These are phyloP conservation scores for Drosophila bifasciata DNA, from an alignment of 1,140 invertebrate species.

Conservation along the genomic window DNA sequence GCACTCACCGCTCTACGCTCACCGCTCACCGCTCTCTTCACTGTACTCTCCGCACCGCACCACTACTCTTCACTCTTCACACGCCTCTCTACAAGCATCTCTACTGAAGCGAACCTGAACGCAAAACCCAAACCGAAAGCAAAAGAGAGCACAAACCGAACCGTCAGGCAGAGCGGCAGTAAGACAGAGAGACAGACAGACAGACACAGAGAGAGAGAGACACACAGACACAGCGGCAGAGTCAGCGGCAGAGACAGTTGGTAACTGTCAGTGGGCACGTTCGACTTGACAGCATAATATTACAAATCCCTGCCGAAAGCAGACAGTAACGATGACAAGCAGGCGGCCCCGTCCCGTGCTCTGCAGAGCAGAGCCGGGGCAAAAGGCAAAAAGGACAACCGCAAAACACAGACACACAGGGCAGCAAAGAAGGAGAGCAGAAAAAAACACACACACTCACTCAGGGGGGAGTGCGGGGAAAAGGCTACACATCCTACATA, in stretches of 20 bases:
- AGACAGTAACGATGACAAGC: conserved; percentile 69
- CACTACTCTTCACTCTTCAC: too few species aligned
- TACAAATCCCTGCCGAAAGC: conserved; percentile 75
- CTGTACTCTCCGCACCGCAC: too few species aligned
- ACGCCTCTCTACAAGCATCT: too few species aligned
- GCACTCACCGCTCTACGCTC: too few species aligned
- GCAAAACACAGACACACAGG: conserved; percentile 8
- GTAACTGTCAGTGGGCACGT: conserved; percentile 75
- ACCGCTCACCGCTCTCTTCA: too few species aligned
- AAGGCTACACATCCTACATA: too few species aligned
- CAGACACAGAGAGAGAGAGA: too few species aligned
- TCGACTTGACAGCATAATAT: conserved; percentile 78
- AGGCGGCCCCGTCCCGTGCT: conserved; percentile 13
- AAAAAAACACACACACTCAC: too few species aligned
- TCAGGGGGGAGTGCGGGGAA: not conserved
- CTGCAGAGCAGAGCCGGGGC: not conserved
- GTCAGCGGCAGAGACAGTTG: conserved; percentile 60
- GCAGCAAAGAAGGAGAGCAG: too few species aligned
- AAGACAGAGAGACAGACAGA: too few species aligned
- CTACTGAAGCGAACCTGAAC: not conserved
- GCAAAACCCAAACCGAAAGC: not conserved
- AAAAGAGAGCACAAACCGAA: not conserved
- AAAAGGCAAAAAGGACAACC: conserved; percentile 32
- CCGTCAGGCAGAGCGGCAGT: conserved; percentile 25
- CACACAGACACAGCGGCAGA: too few species aligned